Evolutionary conservation across 2,888 invertebrate species (phyloP), one percentile per base, ranked within the genome.

Genomic region (Drosophila rubida): DNA sequence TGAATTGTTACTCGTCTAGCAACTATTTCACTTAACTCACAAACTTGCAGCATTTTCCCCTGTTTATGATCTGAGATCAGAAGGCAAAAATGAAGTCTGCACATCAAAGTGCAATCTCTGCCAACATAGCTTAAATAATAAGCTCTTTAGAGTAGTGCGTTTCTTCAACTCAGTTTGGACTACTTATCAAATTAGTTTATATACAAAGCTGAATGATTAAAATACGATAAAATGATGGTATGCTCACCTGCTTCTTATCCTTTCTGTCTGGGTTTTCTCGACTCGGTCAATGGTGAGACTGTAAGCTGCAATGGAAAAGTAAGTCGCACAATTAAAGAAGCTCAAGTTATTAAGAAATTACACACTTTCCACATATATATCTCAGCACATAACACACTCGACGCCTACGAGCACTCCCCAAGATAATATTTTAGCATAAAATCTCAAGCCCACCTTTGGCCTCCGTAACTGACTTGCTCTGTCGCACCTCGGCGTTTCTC

Each of bases 281-380:
- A 41, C 58, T 42, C 35, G 37, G 39, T 59, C 11, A 59, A 35
- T 55, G 59, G 41, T 58, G n/a, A 61, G 55, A 32, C 32, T 7
- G 14, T 37, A 14, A 62, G 55, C 84, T 84, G 83, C 45, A 88
- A 78, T 59, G 50, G 32, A 50, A 73, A 50, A 46, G 50, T 48
- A 69, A 66, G 51, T 58, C 53, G 65, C 57, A 49, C 44, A 77
- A 86, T 77, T 77, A 74, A 67, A 65, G 61, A 53, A 73, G 58
- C 60, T 73, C 49, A 62, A 51, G 46, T 27, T 46, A 51, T 75
- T 68, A 70, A 65, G 50, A 46, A 64, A 61, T 61, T 58, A 37
- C 44, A 22, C 55, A 50, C 25, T 48, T 48, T 48, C 58, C 39
- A 58, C 22, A 27, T 25, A 25, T 25, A 27, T 25, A 25, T 32